Evolutionary conservation across 2,888 invertebrate species (phyloP).

Genomic region (Patella depressa): DNA sequence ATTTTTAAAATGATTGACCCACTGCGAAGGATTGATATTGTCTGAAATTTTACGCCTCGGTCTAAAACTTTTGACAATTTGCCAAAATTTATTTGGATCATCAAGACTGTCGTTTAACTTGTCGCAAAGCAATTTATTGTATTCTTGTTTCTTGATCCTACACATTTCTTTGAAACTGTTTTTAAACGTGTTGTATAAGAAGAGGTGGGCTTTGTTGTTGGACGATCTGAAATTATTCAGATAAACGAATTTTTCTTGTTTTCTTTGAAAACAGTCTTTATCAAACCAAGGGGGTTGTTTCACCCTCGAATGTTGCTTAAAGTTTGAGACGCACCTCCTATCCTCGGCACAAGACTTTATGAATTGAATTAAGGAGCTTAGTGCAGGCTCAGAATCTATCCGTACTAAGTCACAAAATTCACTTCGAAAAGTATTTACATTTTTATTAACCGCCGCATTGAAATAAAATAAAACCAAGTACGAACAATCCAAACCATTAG

Average conservation of each 20-base stretch:
- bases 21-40: not conserved
- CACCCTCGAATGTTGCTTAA: too few species aligned
- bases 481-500: too few species aligned
- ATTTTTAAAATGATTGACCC: not conserved
- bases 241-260: not conserved
- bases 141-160: not conserved
- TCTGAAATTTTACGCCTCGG: not conserved
- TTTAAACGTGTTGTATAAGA: not conserved
- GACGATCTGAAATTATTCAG: not conserved
- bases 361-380: too few species aligned
- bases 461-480: too few species aligned
- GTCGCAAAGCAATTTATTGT: not conserved
- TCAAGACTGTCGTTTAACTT: not conserved
- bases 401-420: too few species aligned
- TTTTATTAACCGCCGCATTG: too few species aligned
- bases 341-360: too few species aligned
- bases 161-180: not conserved
- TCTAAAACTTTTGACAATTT: not conserved
- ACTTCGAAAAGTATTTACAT: too few species aligned
- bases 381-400: too few species aligned
- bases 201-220: not conserved
- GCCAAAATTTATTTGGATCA: not conserved
- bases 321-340: too few species aligned
- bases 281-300: conserved; percentile 1
- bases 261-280: not conserved